Evolutionary conservation across 2,888 invertebrate genomes (phyloP), one percentile per base, ranked within the genome.

Genomic region (Lagria hirta): DNA sequence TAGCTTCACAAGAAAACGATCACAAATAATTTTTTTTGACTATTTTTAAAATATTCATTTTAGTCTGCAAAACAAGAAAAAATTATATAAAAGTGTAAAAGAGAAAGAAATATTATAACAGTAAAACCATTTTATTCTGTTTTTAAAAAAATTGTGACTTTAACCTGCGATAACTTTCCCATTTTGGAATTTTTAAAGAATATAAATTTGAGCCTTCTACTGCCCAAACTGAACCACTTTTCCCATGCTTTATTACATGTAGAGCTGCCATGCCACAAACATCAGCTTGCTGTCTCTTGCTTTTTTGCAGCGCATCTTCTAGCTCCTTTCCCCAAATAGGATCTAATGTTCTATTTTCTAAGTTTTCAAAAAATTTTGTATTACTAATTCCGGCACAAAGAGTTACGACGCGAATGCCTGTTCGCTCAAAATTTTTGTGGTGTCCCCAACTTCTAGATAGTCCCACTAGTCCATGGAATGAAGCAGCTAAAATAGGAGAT

Each of bases 401-500:
- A 7, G 65, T 60, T 4, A 71, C 56, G 6, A 72, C 66, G n/a
- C 72, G 58, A 1, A 73, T 62, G 2, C 71, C 70, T 1, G 64
- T 66, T 15, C 51, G 52, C 8, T 59, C 55, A 36, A 51, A 61
- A 40, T 72, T 67, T 14, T 49, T 57, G 1, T 59, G 52, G 41
- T 65, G 59, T 2, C 69, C 71, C 16, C 68, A 64, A 42, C 68
- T 68, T 37, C 63, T 57, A 2, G 62, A 61, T 2, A 70, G 52
- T 1, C 69, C 68, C 3, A 71, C 56, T 10, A 71, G 61, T 1
- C 65, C 70, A 18, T 67, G 64, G 48, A 74, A 72, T 6, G 71
- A 69, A 2, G 75, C 70, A 3, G 70, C 64, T 52, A 75, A 71
- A 8, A 73, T 68, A 1, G 78, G 77, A 18, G 72, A 65, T n/a